Evolutionary conservation across 2,797 vertebrate species (phyloP), one percentile per base, ranked within the genome.

Genomic region (Sciurus carolinensis): DNA sequence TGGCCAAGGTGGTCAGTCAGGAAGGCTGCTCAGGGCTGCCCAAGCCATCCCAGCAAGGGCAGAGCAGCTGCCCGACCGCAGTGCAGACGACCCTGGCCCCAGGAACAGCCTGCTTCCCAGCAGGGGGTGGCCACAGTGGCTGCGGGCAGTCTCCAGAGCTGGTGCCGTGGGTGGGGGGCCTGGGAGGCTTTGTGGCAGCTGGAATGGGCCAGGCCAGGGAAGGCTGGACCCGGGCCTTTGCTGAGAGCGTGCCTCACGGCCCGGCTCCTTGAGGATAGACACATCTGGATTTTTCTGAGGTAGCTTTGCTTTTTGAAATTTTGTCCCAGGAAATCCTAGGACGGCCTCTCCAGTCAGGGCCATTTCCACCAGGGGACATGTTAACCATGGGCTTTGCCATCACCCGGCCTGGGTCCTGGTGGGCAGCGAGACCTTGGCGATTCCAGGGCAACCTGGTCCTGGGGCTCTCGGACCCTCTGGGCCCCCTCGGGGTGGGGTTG

Each of bases 21-120:
- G 52, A 1, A 1, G 3, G 12, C 0, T 3, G 52, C 47, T 92
- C 7, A 36, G 28, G 24, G 0, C 20, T 42, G 67, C 0, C 10
- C 24, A 59, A 71, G 75, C 39, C 6, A 86, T 24, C 0, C n/a
- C 28, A 33, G 72, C 28, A 91, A 71, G 67, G 57, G 30, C n/a
- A 7, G 2, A 0, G 79, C 52, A 82, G 52, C 82, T 88, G 72
- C 95, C 15, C 54, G 79, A 79, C 87, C 47, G 54, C 15, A 28
- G 90, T 91, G 87, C 42, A 33, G 96, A 95, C 87, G 94, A 39
- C 22, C 75, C 54, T 36, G 13, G 24, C 17, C 92, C 64, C 0
- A 92, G 90, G 87, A 96, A 92, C 91, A 95, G 84, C 91, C 84
- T 17, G 7, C 47, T 42, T 47, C 30, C 24, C 28, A 18, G 4